Percentiles rank a stretch among this genome's conserved stretches.
Conservation (phyloP, 1,140 invertebrate species). For the Zaprionus camerounensis region DNA sequence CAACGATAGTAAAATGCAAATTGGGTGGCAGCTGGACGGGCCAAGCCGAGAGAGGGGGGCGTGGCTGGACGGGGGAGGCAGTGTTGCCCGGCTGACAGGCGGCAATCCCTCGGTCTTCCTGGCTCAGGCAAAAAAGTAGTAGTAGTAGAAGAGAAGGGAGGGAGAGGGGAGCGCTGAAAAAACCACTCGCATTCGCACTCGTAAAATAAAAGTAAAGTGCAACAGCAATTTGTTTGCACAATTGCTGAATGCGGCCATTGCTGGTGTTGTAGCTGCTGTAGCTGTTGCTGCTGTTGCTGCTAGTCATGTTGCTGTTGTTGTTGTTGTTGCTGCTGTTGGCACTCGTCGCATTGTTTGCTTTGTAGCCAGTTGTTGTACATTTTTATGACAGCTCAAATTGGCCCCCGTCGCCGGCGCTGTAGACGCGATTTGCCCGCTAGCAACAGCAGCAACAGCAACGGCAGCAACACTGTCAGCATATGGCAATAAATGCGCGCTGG, state of each 20-base stretch:
- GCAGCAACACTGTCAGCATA: constrained; percentile 77
- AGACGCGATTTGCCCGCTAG: constrained; percentile 62
- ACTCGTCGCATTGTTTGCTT: constrained; percentile 81
- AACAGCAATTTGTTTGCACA: constrained; percentile 82
- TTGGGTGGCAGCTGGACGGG: constrained; percentile 49
- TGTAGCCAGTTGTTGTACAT: constrained; percentile 80
- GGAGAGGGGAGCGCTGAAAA: constrained; percentile 15
- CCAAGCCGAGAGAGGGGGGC: background rate
- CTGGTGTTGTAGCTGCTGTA: constrained; percentile 44
- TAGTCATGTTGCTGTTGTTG: constrained; percentile 26
- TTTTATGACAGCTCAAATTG: constrained; percentile 82
- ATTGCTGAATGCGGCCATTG: constrained; percentile 79
- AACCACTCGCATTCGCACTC: constrained; percentile 77
- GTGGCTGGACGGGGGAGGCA: background rate
- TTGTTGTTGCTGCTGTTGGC: constrained; percentile 71
- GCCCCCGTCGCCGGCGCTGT: constrained; percentile 66
- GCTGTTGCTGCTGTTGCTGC: constrained; percentile 39
- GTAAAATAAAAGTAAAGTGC: constrained; percentile 83
- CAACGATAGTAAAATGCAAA: constrained; percentile 81
- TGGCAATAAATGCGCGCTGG: constrained; percentile 73
- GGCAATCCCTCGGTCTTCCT: constrained; percentile 50
- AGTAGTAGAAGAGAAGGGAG: background rate
- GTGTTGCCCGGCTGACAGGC: constrained; percentile 31
- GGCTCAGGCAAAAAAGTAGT: constrained; percentile 54
- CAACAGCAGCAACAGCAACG: background rate